Base-by-base conservation (phyloP, 2,888 invertebrate genomes). In the Amorpha juglandis region DNA sequence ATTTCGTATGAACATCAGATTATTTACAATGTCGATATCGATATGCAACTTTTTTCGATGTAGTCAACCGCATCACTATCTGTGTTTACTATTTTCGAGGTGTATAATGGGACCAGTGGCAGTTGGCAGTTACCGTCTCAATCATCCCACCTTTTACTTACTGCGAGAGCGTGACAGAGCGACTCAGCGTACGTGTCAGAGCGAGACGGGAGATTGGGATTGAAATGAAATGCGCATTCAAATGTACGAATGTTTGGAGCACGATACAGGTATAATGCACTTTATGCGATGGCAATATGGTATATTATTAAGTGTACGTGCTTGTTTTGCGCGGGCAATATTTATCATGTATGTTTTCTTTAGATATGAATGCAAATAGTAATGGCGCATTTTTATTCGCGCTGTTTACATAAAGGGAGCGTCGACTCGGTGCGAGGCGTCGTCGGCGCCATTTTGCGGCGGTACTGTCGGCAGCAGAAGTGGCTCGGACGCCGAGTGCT, bases 321-420 rank as follows among this genome's bases (percentile, higher is more conserved):
- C 78, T 76, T 79, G 12, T 58, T 81, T 88, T 88, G 82, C 77
- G 76, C 71, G 81, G 80, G 79, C 84, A 91, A 90, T 89, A 90
- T 91, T 92, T 88, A 89, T 87, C 91, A 88, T 90, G 92, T 93
- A 93, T 92, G 93, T 92, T 92, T 92, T 90, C 92, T 91, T 91
- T 92, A 88, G 91, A 92, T 93, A 92, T 92, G 91, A 93, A 93
- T 93, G 92, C 91, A 92, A 93, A 92, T 92, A 92, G 91, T 91
- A 88, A 92, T 92, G 92, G 93, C 91, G 91, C 86, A 90, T 92
- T 92, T 93, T 92, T 93, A 92, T 91, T 89, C 81, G 77, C 78
- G 88, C 90, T 92, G 91, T 92, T 92, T 92, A 93, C 86, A 91
- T 93, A 92, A 90, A 92, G 91, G 92, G 91, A 81, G 76, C 69